Base-by-base conservation (phyloP, 2,888 invertebrate species). In the Colletes collaris region DNA sequence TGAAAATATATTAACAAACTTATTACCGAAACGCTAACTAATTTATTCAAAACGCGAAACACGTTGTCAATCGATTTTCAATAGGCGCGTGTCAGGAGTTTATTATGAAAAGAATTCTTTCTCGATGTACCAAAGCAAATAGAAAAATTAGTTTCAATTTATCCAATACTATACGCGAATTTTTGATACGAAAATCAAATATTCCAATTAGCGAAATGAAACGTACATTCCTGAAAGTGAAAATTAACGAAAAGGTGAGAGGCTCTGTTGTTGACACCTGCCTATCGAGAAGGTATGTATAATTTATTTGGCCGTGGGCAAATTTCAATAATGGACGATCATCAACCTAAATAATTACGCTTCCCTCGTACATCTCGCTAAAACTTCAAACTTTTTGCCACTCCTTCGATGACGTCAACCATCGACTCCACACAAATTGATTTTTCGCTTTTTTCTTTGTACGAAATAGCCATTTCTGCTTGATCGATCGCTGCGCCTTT, bases 261-360 rank as follows among this genome's bases (percentile, higher is more conserved):
- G 5, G 16, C 4, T 55, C 55, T 56, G 64, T 77, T 68, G 53
- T 69, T 55, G 68, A 65, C 75, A 69, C 49, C 64, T 78, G 64
- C 55, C 53, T 35, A 11, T 35, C 16, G 19, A 50, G 19, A 75
- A 11, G 64, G 63, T 55, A 60, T 27, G 64, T 69, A 19, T 75
- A 78, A 78, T 65, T 69, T 64, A 75, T 78, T 78, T 69, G 59
- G 44, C 75, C 77, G 58, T 37, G 44, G 75, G 69, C 75, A 46
- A 64, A 8, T 40, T 53, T 46, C 63, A 50, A 63, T 46, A 6
- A 53, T 13, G 63, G 44, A 7, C 27, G 10, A 65, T 27, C 53
- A 16, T 46, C 50, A 50, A 50, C 19, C 27, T 8, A 35, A 46
- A 68, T 66, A 60, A 65, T 71, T 52, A 35, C 8, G 56, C 35